Percentiles rank a stretch among this genome's conserved stretches.
phyloP scores from a whole-genome alignment of 2,113 vertebrate species.

The Tringa solitaria region DNA sequence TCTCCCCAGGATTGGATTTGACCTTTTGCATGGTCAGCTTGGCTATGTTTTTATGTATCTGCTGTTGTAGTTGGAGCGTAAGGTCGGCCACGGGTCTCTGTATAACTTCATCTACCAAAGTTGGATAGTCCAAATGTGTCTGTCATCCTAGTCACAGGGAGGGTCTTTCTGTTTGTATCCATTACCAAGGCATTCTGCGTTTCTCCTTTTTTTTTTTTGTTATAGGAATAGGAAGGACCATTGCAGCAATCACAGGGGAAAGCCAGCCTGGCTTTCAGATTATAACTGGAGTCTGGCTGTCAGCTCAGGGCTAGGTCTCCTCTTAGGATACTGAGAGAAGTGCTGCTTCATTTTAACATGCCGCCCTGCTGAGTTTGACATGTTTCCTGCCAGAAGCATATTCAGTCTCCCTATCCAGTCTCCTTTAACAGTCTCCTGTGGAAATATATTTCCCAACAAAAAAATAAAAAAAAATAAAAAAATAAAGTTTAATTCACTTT shows the following conservation, averaged over 20 bases:
- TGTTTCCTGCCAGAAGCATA: not conserved
- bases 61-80: not conserved
- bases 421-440: not conserved
- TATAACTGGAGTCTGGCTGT: not conserved
- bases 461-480: not conserved
- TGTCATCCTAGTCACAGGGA: not conserved
- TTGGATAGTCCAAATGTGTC: not conserved
- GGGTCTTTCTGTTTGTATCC: not conserved
- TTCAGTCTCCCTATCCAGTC: rapidly evolving
- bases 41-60: not conserved
- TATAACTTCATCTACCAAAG: not conserved
- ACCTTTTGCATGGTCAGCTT: not conserved
- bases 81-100: not conserved
- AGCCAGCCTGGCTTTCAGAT: not conserved
- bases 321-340: not conserved
- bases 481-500: not conserved
- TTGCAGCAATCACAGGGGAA: not conserved
- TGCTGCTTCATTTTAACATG: not conserved
- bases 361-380: not conserved
- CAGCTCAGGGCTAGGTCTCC: not conserved
- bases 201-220: not conserved
- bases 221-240: not conserved
- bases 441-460: not conserved
- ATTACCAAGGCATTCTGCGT: not conserved
- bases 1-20: not conserved